A percentile compares a stretch with the other conserved stretches of the same genome.
Evolutionary conservation across 2,888 invertebrate species (phyloP).

Genomic region (Tuta absoluta): DNA sequence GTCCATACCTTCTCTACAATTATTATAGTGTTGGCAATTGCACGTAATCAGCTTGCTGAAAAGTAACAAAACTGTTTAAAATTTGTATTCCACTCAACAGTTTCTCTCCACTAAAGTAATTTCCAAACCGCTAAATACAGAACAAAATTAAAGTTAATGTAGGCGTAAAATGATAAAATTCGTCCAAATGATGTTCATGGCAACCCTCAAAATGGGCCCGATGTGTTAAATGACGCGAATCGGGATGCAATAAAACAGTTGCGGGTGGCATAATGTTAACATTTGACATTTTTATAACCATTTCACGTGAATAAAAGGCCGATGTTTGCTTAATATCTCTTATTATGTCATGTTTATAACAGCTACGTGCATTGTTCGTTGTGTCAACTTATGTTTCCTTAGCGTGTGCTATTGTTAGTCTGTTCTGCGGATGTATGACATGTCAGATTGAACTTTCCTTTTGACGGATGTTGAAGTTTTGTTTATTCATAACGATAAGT

Average conservation of each 20-base stretch:
- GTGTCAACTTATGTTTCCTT: conserved; percentile 7
- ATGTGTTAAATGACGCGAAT: conserved; percentile 61
- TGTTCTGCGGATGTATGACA: not conserved
- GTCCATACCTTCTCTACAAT: too few relatives aligned
- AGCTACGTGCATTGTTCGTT: conserved; percentile 1
- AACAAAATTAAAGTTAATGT: conserved; percentile 11
- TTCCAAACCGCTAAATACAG: conserved; percentile 9
- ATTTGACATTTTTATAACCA: conserved; percentile 61
- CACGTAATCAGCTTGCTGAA: not conserved
- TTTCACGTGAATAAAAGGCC: conserved; percentile 49
- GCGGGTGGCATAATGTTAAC: conserved; percentile 57
- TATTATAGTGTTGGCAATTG: too few relatives aligned
- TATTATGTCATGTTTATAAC: conserved; percentile 30
- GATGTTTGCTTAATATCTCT: conserved; percentile 40
- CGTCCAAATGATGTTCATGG: conserved; percentile 35
- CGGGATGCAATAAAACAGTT: conserved; percentile 56
- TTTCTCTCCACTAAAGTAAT: not conserved
- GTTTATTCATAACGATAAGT: not conserved
- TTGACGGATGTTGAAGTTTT: not conserved
- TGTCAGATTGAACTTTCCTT: not conserved
- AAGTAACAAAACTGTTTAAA: conserved; percentile 5
- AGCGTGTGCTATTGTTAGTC: not conserved
- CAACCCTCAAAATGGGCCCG: conserved; percentile 47
- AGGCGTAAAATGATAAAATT: conserved; percentile 37
- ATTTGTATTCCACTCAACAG: conserved; percentile 3